Conservation (phyloP, 2,113 vertebrate species). For the Macaca mulatta region DNA sequence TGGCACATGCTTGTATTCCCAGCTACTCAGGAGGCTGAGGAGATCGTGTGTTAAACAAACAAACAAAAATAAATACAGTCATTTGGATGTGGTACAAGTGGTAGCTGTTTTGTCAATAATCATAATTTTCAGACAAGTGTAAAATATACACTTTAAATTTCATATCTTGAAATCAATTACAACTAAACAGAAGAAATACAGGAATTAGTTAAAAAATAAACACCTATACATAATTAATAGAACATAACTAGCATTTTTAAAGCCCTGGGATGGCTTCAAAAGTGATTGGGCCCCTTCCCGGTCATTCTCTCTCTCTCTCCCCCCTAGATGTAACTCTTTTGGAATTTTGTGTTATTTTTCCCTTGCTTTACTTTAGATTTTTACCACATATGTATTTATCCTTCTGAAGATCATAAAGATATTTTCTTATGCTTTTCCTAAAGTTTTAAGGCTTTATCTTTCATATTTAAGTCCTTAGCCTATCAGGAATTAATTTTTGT, state of each 20-base stretch:
- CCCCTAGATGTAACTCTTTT: background rate
- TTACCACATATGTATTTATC: background rate
- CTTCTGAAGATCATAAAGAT: background rate
- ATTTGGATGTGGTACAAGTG: background rate
- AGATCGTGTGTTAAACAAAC: too few relatives aligned
- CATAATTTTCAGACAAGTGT: conserved; percentile 12
- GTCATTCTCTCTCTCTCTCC: background rate
- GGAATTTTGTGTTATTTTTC: conserved; percentile 6
- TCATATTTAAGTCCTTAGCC: background rate
- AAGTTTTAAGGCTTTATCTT: background rate
- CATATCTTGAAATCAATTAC: conserved; percentile 28
- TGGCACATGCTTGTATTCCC: too few relatives aligned
- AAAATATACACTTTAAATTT: background rate
- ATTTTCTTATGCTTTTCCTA: background rate
- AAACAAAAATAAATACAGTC: background rate
- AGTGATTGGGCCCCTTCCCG: background rate
- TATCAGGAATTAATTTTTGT: background rate
- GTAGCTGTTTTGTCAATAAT: background rate
- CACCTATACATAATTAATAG: background rate
- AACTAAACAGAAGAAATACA: background rate
- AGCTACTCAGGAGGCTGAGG: too few relatives aligned
- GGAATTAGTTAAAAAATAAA: background rate
- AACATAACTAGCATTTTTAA: background rate
- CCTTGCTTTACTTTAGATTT: background rate
- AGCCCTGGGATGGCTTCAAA: background rate